phyloP scores from a whole-genome alignment of 1,140 invertebrate species.

The Meloidogyne exigua region DNA sequence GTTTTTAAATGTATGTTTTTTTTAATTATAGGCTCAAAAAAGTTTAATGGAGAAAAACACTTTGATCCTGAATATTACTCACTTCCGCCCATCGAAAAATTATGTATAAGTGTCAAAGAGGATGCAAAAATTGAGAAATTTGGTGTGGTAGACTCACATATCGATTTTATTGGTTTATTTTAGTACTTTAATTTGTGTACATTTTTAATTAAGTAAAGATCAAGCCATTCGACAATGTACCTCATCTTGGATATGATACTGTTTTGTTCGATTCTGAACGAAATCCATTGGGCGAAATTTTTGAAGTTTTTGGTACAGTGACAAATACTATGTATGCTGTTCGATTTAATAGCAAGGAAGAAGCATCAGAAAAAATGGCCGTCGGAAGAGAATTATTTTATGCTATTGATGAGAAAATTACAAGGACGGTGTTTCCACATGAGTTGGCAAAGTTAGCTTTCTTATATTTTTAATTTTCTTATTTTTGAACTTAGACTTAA shows the following conservation, averaged over 20 bases:
- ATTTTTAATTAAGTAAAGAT: slow-evolving; percentile 35
- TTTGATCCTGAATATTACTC: slow-evolving; percentile 42
- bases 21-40: not conserved
- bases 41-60: slow-evolving; percentile 6
- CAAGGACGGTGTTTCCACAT: slow-evolving; percentile 40
- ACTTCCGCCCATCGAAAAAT: slow-evolving; percentile 37
- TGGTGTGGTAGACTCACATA: slow-evolving; percentile 39
- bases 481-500: slow-evolving; percentile 20
- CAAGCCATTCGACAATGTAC: slow-evolving; percentile 31
- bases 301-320: slow-evolving; percentile 46
- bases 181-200: slow-evolving; percentile 11
- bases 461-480: not conserved
- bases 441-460: slow-evolving; percentile 42
- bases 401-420: slow-evolving; percentile 28
- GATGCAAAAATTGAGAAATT: slow-evolving; percentile 36
- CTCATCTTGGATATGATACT: slow-evolving; percentile 45
- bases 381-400: slow-evolving; percentile 41
- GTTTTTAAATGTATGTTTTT: not conserved
- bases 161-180: slow-evolving; percentile 46
- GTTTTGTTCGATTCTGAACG: slow-evolving; percentile 43
- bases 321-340: slow-evolving; percentile 40
- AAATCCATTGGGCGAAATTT: slow-evolving; percentile 42
- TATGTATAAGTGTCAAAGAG: slow-evolving; percentile 39
- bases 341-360: slow-evolving; percentile 43
- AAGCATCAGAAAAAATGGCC: slow-evolving; percentile 24